Evolutionary conservation across 2,113 vertebrate species (phyloP).

Genomic region (Piaya cayana): DNA sequence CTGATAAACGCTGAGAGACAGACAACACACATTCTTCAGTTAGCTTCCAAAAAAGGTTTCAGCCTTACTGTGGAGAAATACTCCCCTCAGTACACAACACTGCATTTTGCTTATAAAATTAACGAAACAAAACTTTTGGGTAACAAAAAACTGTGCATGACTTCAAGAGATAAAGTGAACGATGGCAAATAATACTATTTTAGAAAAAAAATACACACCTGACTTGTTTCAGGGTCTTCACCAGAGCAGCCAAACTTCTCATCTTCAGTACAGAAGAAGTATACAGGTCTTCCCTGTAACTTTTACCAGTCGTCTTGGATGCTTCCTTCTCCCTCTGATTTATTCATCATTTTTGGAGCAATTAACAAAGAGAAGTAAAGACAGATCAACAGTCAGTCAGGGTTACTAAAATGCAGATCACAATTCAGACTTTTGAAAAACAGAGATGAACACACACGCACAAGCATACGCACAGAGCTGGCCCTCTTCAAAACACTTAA

Average conservation of each 20-base stretch:
- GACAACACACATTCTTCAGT: not conserved
- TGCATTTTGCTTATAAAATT: not conserved
- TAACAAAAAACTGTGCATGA: not conserved
- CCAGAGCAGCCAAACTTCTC: constrained; percentile 66
- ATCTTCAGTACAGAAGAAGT: constrained; percentile 50
- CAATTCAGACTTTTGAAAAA: not conserved
- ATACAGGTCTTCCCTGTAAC: constrained; percentile 58
- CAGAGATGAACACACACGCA: not conserved
- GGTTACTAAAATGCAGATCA: not conserved
- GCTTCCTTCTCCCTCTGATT: constrained; percentile 73
- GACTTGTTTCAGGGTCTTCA: constrained; percentile 67
- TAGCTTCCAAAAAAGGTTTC: not conserved
- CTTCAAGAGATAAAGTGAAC: not conserved
- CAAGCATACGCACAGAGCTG: not conserved
- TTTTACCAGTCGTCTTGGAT: constrained; percentile 50
- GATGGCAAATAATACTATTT: not conserved
- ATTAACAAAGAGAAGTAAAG: not conserved
- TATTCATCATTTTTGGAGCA: not conserved
- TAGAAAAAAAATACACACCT: constrained; percentile 38
- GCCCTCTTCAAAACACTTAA: not conserved
- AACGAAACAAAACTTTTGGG: not conserved
- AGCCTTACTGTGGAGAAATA: not conserved
- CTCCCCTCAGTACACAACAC: not conserved
- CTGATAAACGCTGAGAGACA: not conserved
- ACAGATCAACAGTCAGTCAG: not conserved